Evolutionary conservation across 2,113 vertebrate genomes (phyloP).

Genomic region (Pachycephala philippinensis): DNA sequence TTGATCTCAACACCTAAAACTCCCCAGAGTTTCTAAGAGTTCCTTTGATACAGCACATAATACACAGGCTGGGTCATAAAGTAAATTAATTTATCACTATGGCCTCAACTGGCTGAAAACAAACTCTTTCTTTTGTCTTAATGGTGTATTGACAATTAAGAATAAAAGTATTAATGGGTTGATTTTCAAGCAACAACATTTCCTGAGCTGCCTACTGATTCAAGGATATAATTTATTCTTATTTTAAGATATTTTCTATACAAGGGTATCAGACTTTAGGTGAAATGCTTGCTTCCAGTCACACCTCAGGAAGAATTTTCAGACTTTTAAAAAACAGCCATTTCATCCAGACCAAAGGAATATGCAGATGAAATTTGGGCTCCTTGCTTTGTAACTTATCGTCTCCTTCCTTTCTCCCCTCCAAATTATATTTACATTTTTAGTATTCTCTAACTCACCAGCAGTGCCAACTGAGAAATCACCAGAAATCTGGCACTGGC

Average conservation of each 20-base stretch:
- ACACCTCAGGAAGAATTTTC: not conserved
- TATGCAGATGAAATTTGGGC: not conserved
- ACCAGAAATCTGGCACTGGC: not conserved
- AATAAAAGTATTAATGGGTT: not conserved
- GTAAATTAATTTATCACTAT: not conserved
- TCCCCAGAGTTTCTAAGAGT: accelerated
- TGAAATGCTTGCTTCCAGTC: not conserved
- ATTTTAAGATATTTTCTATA: not conserved
- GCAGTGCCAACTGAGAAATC: not conserved
- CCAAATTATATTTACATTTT: not conserved
- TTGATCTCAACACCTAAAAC: not conserved
- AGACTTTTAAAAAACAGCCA: not conserved
- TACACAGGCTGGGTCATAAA: not conserved
- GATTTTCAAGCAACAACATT: not conserved
- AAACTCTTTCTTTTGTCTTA: not conserved
- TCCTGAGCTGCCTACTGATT: not conserved
- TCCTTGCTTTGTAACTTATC: not conserved
- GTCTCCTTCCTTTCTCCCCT: not conserved
- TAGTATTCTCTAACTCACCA: not conserved
- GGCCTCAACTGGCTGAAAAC: not conserved
- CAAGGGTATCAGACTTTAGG: not conserved
- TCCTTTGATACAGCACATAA: not conserved
- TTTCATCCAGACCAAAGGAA: not conserved
- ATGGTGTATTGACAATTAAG: not conserved
- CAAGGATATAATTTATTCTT: not conserved